phyloP scores from a whole-genome alignment of 1,140 invertebrate genomes.

The Harlomillsia oculata region DNA sequence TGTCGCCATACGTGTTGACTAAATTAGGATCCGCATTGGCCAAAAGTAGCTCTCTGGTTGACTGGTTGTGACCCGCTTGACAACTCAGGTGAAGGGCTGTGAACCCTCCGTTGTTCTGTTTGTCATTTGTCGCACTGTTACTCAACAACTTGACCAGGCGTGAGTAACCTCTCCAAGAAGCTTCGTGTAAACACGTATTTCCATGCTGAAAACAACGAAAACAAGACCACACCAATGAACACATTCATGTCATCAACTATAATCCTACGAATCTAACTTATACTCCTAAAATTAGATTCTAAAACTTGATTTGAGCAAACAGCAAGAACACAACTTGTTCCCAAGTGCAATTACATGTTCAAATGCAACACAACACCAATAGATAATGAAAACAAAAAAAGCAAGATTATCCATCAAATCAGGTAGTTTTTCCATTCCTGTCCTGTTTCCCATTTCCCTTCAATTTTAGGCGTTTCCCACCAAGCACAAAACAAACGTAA shows the following conservation, averaged over 20 bases:
- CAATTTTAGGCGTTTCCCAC: too few relatives aligned
- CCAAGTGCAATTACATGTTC: neutral
- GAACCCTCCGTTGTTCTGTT: constrained; percentile 78
- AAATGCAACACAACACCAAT: too few relatives aligned
- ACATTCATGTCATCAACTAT: too few relatives aligned
- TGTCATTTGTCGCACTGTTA: constrained; percentile 45
- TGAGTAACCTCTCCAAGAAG: constrained; percentile 88
- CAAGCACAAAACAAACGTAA: too few relatives aligned
- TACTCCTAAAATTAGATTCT: constrained; percentile 11
- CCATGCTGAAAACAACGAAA: constrained; percentile 57
- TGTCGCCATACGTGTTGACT: constrained; percentile 33
- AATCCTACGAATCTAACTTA: too few relatives aligned
- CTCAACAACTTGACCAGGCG: constrained; percentile 66
- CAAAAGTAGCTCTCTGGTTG: constrained; percentile 73
- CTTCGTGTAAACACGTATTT: constrained; percentile 86
- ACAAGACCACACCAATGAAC: too few relatives aligned
- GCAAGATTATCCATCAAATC: too few relatives aligned
- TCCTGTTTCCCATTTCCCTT: too few relatives aligned
- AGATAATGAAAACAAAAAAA: too few relatives aligned
- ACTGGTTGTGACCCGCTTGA: constrained; percentile 77
- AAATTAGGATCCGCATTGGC: constrained; percentile 64
- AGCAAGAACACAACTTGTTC: neutral
- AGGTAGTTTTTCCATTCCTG: too few relatives aligned
- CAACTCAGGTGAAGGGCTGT: constrained; percentile 86
- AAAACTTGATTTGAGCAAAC: neutral